Base-by-base conservation (phyloP, 2,888 invertebrate species). In the Apeira syringaria region DNA sequence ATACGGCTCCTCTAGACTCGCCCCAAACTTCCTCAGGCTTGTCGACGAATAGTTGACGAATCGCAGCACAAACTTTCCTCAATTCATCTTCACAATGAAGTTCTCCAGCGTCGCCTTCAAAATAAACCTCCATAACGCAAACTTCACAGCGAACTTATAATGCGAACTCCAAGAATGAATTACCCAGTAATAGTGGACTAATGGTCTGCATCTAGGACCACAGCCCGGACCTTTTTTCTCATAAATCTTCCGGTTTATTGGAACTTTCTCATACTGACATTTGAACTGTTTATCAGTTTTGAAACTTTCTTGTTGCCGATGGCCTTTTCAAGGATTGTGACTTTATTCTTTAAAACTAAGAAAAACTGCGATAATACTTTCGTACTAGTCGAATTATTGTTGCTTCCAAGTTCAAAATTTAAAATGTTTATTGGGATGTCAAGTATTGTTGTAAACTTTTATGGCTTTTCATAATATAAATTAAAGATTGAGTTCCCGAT, bases 141-240 rank as follows among this genome's bases (percentile, higher is more conserved):
- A 44, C 36, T 41, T 41, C 22, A 27, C 25, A 27, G 27, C 18
- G 34, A 35, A 35, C 37, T 39, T 45, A 31, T 17, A 39, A 34
- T 28, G 13, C 10, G 6, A 43, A 37, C 36, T 44, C 26, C 24
- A 18, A 39, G 39, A 46, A 31, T 36, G 17, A 27, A 35, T 31
- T 33, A 36, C 46, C 29, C 53, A 45, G 59, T 71, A 68, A 74
- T 71, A 69, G 70, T 66, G 56, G 59, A 53, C 72, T 76, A 72
- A 74, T 70, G 70, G 72, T 60, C 66, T 63, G 55, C 58, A 51
- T 54, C 39, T 34, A 33, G 27, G 44, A 47, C 34, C 40, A 13
- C 30, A 51, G 56, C 54, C 38, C 36, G 50, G 53, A 52, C 49
- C n/a, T n/a, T 52, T 56, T 47, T 53, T 48, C 35, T 48, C 35